phyloP scores from a whole-genome alignment of 2,888 invertebrate species.

The Eulithis prunata region DNA sequence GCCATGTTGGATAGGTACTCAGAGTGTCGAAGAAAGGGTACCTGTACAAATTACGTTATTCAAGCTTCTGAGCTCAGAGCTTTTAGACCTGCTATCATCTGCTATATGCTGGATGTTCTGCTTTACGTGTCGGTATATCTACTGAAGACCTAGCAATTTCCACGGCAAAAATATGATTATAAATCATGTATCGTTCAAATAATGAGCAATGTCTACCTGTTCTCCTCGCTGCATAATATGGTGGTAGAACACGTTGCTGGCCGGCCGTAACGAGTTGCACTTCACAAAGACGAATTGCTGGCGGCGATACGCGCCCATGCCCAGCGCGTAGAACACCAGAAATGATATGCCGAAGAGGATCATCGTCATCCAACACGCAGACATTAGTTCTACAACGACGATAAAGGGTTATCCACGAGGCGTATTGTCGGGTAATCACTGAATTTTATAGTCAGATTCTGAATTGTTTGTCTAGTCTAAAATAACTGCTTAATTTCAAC shows the following conservation, averaged over 20 bases:
- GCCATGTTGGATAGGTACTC: slow-evolving; percentile 66
- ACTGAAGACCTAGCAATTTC: too few relatives aligned
- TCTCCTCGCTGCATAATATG: slow-evolving; percentile 58
- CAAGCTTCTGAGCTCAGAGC: background rate
- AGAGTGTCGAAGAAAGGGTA: slow-evolving; percentile 57
- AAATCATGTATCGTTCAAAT: too few relatives aligned
- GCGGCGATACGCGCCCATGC: slow-evolving; percentile 61
- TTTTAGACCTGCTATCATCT: too few relatives aligned
- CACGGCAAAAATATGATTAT: too few relatives aligned
- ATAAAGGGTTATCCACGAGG: too few relatives aligned
- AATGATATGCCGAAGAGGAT: slow-evolving; percentile 68
- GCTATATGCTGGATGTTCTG: too few relatives aligned
- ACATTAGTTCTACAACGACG: slow-evolving; percentile 63
- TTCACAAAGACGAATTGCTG: slow-evolving; percentile 59
- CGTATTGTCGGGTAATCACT: too few relatives aligned
- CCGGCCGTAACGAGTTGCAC: slow-evolving; percentile 58
- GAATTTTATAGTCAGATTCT: too few relatives aligned
- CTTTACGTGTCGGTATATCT: too few relatives aligned
- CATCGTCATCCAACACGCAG: slow-evolving; percentile 74
- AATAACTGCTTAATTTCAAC: too few relatives aligned
- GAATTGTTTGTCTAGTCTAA: too few relatives aligned
- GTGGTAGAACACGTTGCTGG: slow-evolving; percentile 66
- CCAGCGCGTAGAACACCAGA: slow-evolving; percentile 66
- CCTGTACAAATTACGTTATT: slow-evolving; percentile 13
- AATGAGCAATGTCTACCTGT: background rate